Evolutionary conservation across 2,888 invertebrate species (phyloP).

Genomic region (Hedya salicella): DNA sequence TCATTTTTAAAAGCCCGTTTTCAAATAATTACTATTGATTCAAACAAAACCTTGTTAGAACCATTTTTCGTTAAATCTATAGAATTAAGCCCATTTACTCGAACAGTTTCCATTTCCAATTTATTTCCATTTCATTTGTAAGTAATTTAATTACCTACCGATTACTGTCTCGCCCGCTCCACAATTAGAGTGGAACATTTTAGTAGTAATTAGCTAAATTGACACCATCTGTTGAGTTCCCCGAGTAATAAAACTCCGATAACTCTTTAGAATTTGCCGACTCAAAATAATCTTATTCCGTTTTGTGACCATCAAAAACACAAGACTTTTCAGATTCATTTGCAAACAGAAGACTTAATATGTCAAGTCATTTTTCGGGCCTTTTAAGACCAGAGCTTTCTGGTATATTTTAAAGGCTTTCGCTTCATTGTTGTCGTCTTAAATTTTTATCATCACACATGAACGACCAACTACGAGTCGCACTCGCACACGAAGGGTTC

Average conservation of each 20-base stretch:
- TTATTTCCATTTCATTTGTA: not conserved
- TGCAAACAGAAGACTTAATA: too few species aligned
- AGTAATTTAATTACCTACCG: not conserved
- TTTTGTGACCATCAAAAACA: not conserved
- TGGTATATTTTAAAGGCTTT: too few species aligned
- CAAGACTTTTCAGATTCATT: too few species aligned
- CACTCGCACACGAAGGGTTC: too few species aligned
- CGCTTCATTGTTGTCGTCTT: too few species aligned
- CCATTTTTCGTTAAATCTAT: not conserved
- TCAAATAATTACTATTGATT: too few species aligned
- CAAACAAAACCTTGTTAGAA: not conserved
- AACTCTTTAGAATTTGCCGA: constrained; percentile 4
- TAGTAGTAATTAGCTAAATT: not conserved
- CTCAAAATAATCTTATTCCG: not conserved
- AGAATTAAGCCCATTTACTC: not conserved
- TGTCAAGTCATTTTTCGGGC: too few species aligned
- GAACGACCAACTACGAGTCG: too few species aligned
- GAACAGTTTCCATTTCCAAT: not conserved
- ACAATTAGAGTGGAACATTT: constrained; percentile 2
- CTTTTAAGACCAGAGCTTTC: too few species aligned
- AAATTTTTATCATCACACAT: too few species aligned
- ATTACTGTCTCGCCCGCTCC: not conserved
- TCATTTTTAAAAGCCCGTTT: too few species aligned
- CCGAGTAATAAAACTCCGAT: constrained; percentile 11
- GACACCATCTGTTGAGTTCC: constrained; percentile 8